Evolutionary conservation across 2,888 invertebrate species (phyloP).

Genomic region (Torymus auratus): DNA sequence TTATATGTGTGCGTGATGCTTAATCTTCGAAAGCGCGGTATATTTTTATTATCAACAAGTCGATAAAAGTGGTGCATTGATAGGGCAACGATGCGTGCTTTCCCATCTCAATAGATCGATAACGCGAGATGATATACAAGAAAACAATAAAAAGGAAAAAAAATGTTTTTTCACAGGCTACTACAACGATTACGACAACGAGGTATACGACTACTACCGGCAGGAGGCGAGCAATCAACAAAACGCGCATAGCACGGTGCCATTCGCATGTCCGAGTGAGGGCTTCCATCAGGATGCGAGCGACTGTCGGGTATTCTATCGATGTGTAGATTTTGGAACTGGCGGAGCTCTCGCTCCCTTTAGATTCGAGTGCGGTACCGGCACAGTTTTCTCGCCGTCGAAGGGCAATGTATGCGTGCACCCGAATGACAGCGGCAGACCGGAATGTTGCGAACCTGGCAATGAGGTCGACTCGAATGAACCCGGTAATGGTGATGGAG

Average conservation of each 20-base stretch:
- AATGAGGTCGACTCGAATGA: constrained; percentile 77
- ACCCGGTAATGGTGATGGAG: constrained; percentile 18
- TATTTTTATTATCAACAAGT: too few species aligned
- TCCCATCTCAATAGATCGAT: too few species aligned
- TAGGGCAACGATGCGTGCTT: too few species aligned
- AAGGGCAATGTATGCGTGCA: constrained; percentile 84
- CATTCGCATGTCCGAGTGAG: constrained; percentile 81
- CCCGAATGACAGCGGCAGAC: constrained; percentile 82
- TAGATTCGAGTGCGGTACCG: constrained; percentile 85
- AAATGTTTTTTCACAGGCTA: constrained; percentile 11
- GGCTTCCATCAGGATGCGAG: constrained; percentile 85
- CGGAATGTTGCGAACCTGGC: constrained; percentile 81
- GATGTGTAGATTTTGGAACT: constrained; percentile 83
- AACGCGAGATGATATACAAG: too few species aligned
- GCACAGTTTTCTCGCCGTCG: constrained; percentile 81
- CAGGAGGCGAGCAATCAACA: constrained; percentile 49
- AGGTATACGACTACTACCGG: constrained; percentile 51
- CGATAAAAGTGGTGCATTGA: too few species aligned
- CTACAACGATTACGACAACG: constrained; percentile 54
- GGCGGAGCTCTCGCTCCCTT: constrained; percentile 79
- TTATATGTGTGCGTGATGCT: neutral
- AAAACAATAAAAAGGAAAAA: too few species aligned
- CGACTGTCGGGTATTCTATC: constrained; percentile 86
- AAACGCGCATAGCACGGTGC: constrained; percentile 26
- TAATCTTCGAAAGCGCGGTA: too few species aligned